These are phyloP conservation scores for Barnardius zonarius DNA, from an alignment of 2,113 vertebrate species.

Conservation along the genomic window DNA sequence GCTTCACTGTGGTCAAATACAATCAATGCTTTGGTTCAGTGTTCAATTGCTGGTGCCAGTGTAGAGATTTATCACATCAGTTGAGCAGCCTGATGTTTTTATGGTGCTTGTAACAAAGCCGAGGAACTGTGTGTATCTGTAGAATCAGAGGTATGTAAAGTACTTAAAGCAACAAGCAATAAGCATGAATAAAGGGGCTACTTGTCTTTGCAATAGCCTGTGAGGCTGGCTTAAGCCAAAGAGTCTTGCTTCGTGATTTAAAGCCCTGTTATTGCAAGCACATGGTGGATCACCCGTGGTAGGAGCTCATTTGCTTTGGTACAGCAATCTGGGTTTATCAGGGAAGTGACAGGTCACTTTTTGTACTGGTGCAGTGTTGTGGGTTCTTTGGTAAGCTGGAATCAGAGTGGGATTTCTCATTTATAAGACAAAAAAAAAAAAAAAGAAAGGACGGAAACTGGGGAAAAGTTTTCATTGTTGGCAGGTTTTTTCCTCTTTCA, in stretches of 20 bases:
- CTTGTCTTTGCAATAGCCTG: background rate
- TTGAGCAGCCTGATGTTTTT: conserved; percentile 37
- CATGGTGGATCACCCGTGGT: accelerated
- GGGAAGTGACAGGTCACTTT: background rate
- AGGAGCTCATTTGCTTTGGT: background rate
- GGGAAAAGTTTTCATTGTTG: accelerated
- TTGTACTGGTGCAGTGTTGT: background rate
- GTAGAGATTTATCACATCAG: conserved; percentile 10
- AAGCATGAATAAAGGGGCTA: background rate
- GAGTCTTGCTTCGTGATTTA: background rate
- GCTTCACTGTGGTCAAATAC: background rate
- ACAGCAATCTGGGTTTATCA: background rate
- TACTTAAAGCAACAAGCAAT: background rate
- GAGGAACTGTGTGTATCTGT: background rate
- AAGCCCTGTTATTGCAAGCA: background rate
- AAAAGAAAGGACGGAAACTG: background rate
- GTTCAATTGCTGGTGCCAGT: background rate
- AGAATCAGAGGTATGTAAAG: background rate
- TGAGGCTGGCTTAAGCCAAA: background rate
- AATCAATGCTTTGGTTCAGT: background rate
- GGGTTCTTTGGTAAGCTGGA: background rate
- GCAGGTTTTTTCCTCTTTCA: background rate
- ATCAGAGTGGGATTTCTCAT: background rate
- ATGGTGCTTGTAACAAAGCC: background rate
- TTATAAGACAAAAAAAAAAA: background rate